Evolutionary conservation across 2,888 invertebrate genomes (phyloP), one percentile per base, ranked within the genome.

Genomic region (Stictocephala bisonia): DNA sequence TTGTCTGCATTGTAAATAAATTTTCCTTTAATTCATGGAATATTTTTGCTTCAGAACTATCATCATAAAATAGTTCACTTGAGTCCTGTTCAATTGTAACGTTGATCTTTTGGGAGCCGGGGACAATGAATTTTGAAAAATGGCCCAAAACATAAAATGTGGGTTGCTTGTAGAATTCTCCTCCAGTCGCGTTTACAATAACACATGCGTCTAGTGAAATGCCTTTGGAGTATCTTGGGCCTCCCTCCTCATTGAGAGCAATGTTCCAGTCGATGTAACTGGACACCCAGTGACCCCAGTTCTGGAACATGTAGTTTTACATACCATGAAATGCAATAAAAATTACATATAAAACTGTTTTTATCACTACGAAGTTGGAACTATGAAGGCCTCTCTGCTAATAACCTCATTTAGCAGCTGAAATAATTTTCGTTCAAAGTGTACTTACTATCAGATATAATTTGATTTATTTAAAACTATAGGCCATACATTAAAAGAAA

Each of bases 161-260:
- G 1, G 64, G 64, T 64, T 64, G 64, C 27, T 64, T 64, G 64
- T 64, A 64, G n/a, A 64, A 64, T 44, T 64, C 64, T n/a, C 44
- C 44, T 4, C 2, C n/a, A 7, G 64, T 44, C 22, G 40, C 9
- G 27, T 64, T 64, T 1, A 64, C 15, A 15, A 64, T 64, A 2
- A 64, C 44, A 3, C 44, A 18, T n/a, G 64, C 64, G 27, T 64
- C 64, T n/a, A 64, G 40, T 15, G 26, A 26, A 15, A 64, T 9
- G n/a, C 18, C 18, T 24, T 24, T 27, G 7, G 44, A 3, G 2
- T 44, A 26, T 2, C 24, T 15, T 15, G 64, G 64, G 7, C 64
- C 64, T 1, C 64, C 64, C 26, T 41, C 22, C 1, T 24, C 41
- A 26, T 64, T 27, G 27, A 64, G 27, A 2, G 64, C 64, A 1